Conservation (phyloP, 2,797 vertebrate species). For the Pachyuromys duprasi region DNA sequence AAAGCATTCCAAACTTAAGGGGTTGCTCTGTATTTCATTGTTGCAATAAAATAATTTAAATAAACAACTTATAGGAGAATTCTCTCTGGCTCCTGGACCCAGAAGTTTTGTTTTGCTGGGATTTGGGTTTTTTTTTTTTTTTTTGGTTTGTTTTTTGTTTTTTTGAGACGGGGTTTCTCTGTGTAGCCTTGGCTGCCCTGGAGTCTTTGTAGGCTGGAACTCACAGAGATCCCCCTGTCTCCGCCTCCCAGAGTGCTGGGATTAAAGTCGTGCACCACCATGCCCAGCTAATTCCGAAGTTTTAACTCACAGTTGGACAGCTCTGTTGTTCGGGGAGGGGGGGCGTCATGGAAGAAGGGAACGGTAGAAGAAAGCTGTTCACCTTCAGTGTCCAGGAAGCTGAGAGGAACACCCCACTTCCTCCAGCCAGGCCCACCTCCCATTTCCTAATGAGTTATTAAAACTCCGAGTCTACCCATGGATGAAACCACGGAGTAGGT, state of each 20-base stretch:
- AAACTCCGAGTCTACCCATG: neutral
- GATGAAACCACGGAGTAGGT: neutral
- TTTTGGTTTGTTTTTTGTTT: too few relatives aligned
- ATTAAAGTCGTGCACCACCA: too few relatives aligned
- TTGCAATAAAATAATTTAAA: neutral
- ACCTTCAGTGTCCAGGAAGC: neutral
- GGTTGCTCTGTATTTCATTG: neutral
- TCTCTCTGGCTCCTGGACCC: neutral
- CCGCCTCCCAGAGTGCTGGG: too few relatives aligned
- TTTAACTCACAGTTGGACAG: neutral
- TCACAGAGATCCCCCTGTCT: too few relatives aligned
- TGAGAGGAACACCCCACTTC: neutral
- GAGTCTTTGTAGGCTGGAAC: too few relatives aligned
- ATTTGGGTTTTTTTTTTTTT: too few relatives aligned
- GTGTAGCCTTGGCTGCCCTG: too few relatives aligned
- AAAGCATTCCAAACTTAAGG: neutral
- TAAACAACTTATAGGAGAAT: neutral
- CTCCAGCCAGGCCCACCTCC: neutral
- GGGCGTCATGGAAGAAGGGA: neutral
- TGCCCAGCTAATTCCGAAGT: too few relatives aligned
- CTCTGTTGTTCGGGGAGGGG: neutral
- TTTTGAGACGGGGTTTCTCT: too few relatives aligned
- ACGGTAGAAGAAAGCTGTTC: neutral
- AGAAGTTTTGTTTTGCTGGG: too few relatives aligned
- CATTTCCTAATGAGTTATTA: neutral